phyloP scores from a whole-genome alignment of 2,797 vertebrate species.

The Eupleurogrammus muticus region DNA sequence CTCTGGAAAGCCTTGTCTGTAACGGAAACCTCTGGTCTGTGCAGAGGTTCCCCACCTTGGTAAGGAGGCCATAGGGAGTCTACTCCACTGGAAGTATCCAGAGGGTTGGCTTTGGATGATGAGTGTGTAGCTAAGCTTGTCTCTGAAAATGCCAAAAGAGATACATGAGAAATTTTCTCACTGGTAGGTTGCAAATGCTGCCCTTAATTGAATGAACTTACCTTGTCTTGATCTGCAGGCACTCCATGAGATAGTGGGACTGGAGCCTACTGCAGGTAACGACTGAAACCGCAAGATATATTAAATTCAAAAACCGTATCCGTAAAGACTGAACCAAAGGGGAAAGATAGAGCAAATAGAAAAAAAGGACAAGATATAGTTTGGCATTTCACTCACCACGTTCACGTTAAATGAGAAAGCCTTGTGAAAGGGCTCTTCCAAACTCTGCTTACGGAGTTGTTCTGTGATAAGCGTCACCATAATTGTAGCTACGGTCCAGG shows the following conservation, averaged over 20 bases:
- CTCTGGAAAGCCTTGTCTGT: constrained; percentile 83
- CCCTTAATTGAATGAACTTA: constrained; percentile 40
- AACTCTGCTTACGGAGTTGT: constrained; percentile 90
- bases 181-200: background rate
- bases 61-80: constrained; percentile 70
- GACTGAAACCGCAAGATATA: constrained; percentile 65
- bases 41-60: constrained; percentile 60
- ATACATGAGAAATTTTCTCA: constrained; percentile 23
- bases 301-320: constrained; percentile 7
- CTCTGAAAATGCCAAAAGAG: constrained; percentile 78
- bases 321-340: background rate
- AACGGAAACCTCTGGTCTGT: constrained; percentile 75
- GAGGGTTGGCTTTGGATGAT: constrained; percentile 82
- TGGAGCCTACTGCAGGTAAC: constrained; percentile 77
- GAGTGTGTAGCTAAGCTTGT: constrained; percentile 81
- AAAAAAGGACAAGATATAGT: constrained; percentile 2
- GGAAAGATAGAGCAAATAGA: background rate
- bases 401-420: constrained; percentile 86
- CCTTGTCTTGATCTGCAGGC: constrained; percentile 66
- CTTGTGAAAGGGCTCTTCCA: constrained; percentile 89
- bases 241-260: constrained; percentile 78
- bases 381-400: constrained; percentile 84
- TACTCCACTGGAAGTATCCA: constrained; percentile 76
- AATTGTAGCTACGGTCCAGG: constrained; percentile 67
- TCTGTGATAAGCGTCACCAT: constrained; percentile 93